Evolutionary conservation across 2,888 invertebrate species (phyloP), one percentile per base, ranked within the genome.

Genomic region (Eremobia ochroleuca): DNA sequence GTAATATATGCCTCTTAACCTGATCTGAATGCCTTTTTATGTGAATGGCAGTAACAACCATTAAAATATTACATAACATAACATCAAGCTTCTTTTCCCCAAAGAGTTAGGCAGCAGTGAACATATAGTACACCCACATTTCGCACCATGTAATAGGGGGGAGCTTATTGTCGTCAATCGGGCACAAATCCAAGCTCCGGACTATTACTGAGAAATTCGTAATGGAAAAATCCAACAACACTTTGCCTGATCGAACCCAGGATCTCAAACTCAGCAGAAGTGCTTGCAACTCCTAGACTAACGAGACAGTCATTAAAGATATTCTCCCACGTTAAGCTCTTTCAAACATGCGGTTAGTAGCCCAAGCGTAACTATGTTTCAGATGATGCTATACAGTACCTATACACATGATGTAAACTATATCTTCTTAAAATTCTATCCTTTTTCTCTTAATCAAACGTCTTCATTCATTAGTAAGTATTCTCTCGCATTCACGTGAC

Each of bases 401-500:
- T n/a, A n/a, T n/a, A n/a, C n/a, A n/a, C n/a, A 46, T 8, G 43
- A 43, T 43, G 49, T 49, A n/a, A 49, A 49, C 21, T 52, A 25
- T 3, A 11, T 25, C 25, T 1, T 55, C 13, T n/a, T 55, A 55
- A 55, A 59, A 21, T 31, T 31, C 59, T 11, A 1, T 61, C 31
- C 59, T 31, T 61, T 59, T 61, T 28, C n/a, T 55, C 28, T 61
- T 31, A 59, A 59, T 18, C 31, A 59, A 59, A 59, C 4, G 3
- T 59, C 31, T 59, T 59, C 4, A 21, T 34, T 61, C 61, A 34
- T 61, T 34, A 61, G 25, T 34, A 25, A 34, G 25, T 80, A 73
- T 85, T 73, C 61, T 61, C 70, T 28, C 28, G 15, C 55, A 61
- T 62, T 66, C 59, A 55, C 59, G 59, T 76, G 85, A 85, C 85